phyloP scores from a whole-genome alignment of 2,888 invertebrate species.

The Rhyacophila evoluta region DNA sequence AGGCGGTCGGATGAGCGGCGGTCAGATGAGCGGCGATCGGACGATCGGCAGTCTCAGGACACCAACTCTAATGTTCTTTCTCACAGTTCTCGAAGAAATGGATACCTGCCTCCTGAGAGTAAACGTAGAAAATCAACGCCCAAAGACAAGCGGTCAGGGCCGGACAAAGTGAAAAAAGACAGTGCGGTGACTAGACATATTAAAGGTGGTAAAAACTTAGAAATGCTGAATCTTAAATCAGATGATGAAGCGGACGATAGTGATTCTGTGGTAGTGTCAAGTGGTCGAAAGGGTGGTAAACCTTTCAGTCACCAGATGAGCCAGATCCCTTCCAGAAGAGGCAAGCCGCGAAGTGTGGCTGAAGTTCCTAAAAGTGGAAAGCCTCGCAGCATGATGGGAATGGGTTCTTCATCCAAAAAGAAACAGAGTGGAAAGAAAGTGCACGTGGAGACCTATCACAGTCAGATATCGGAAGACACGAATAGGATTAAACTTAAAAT shows the following conservation, averaged over 20 bases:
- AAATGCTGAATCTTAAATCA: slow-evolving; percentile 63
- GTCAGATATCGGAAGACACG: slow-evolving; percentile 74
- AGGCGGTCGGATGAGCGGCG: slow-evolving; percentile 56
- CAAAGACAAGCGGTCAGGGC: neutral
- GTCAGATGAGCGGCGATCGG: slow-evolving; percentile 56
- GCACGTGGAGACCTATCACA: slow-evolving; percentile 69
- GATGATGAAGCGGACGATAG: slow-evolving; percentile 60
- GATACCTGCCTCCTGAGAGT: slow-evolving; percentile 19
- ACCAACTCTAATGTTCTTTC: slow-evolving; percentile 31
- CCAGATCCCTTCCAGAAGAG: slow-evolving; percentile 69
- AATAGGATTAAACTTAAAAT: slow-evolving; percentile 79
- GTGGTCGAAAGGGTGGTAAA: slow-evolving; percentile 64
- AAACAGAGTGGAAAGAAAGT: slow-evolving; percentile 62
- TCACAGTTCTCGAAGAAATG: slow-evolving; percentile 26
- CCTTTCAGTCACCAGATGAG: slow-evolving; percentile 71
- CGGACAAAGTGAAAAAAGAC: slow-evolving; percentile 11
- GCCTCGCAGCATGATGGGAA: slow-evolving; percentile 64
- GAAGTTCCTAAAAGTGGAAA: slow-evolving; percentile 67
- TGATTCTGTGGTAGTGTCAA: slow-evolving; percentile 66
- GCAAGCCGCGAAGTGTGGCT: slow-evolving; percentile 65
- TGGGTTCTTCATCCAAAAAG: slow-evolving; percentile 66
- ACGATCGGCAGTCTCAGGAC: slow-evolving; percentile 33
- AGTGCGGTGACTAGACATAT: slow-evolving; percentile 59
- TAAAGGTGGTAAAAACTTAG: slow-evolving; percentile 68
- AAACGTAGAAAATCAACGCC: slow-evolving; percentile 3